Evolutionary conservation across 1,140 invertebrate genomes (phyloP), one percentile per base, ranked within the genome.

Genomic region (Telenomus remus): DNA sequence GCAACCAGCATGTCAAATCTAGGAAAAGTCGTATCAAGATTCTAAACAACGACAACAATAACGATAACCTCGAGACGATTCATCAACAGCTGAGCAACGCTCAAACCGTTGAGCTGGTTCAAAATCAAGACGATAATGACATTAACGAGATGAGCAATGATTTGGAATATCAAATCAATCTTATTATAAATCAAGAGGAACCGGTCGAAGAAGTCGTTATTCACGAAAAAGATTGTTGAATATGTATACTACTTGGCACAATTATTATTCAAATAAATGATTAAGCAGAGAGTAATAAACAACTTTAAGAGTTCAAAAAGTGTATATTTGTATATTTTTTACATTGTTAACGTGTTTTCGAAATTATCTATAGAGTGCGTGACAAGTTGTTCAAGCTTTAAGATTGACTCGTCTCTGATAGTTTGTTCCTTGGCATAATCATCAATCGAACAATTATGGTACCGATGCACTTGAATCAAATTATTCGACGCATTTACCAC

Each of bases 401-500:
- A 60, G 53, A 85, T 78, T 2, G 75, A 56, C 19, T 68, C 6
- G 54, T 79, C 78, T 15, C 4, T 54, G 51, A 60, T 12, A 16
- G 12, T 43, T 63, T 13, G 12, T 39, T 33, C 34, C 47, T 9
- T 6, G 27, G 16, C 6, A 50, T 44, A 16, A 48, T 48, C 44
- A 14, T 55, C 10, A 49, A 37, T 9, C 1, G 34, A 56, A 64
- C 84, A 86, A 19, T 66, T 16, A 49, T 79, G 70, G 56, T 87
- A 88, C 33, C 79, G 76, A 78, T 86, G 81, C 33, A 83, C 42
- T 14, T 61, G 56, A 43, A 85, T 79, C 16, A 88, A 74, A 42
- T 86, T 81, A 35, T 61, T 27, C 19, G 76, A 70, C 44, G 65
- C 56, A 14, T 80, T 61, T 19, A 50, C 60, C 6, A 27, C 19